These are phyloP conservation scores for Forbesichthys papilliferus DNA, from an alignment of 2,113 vertebrate genomes.

Conservation along the genomic window DNA sequence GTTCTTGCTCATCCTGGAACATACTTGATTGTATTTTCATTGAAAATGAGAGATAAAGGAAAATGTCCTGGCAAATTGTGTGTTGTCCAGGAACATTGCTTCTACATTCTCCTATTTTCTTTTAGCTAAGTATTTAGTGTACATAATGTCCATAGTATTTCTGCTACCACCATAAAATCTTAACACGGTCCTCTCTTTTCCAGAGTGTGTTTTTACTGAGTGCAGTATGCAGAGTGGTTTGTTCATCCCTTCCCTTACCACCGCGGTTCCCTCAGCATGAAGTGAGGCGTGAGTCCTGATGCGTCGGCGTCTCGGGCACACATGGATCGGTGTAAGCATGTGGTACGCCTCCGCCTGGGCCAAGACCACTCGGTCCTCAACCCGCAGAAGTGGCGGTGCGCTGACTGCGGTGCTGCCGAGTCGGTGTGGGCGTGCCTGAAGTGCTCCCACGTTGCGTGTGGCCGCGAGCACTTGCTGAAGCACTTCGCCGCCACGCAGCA, in stretches of 20 bases:
- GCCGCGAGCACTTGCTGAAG: constrained; percentile 88
- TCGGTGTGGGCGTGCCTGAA: constrained; percentile 98
- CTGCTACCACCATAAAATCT: too few relatives aligned
- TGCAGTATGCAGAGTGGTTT: neutral
- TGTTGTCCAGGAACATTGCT: too few relatives aligned
- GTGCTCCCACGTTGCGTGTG: constrained; percentile 96
- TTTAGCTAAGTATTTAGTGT: too few relatives aligned
- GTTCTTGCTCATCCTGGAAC: too few relatives aligned
- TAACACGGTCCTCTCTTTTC: too few relatives aligned
- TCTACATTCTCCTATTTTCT: too few relatives aligned
- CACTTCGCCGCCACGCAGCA: constrained; percentile 91
- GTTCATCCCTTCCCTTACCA: constrained; percentile 54
- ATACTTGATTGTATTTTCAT: too few relatives aligned
- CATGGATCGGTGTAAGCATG: constrained; percentile 99
- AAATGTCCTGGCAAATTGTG: too few relatives aligned
- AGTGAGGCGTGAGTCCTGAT: constrained; percentile 65
- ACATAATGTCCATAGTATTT: too few relatives aligned
- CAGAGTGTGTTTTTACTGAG: too few relatives aligned
- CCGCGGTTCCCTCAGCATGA: constrained; percentile 68
- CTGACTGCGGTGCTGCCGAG: constrained; percentile 91
- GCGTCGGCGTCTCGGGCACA: constrained; percentile 57
- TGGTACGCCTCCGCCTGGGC: constrained; percentile 92
- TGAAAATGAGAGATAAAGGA: too few relatives aligned
- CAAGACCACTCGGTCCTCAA: constrained; percentile 98
- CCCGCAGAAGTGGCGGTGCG: constrained; percentile 95